phyloP scores from a whole-genome alignment of 2,113 vertebrate genomes.

The Girardinichthys multiradiatus region DNA sequence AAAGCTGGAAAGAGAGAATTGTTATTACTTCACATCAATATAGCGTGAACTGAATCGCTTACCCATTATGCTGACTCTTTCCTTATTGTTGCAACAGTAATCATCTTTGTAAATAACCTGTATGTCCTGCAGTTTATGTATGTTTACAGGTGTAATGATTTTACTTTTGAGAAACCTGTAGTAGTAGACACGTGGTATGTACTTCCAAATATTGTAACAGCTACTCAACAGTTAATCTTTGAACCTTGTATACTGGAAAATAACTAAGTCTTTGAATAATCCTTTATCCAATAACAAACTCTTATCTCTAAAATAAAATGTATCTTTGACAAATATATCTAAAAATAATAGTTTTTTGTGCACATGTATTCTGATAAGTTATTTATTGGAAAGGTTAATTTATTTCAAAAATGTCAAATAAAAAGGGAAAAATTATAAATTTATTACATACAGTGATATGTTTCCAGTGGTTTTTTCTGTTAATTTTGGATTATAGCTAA shows the following conservation, averaged over 20 bases:
- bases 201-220: conserved; percentile 37
- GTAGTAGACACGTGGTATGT: conserved; percentile 15
- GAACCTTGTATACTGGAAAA: conserved; percentile 18
- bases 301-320: conserved; percentile 28
- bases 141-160: conserved; percentile 12
- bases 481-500: too few relatives aligned
- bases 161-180: conserved; percentile 20
- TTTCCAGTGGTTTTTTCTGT: too few relatives aligned
- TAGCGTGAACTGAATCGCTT: neutral
- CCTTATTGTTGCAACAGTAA: conserved; percentile 6
- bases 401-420: too few relatives aligned
- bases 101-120: conserved; percentile 22
- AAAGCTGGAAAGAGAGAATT: conserved; percentile 26
- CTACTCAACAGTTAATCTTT: conserved; percentile 24
- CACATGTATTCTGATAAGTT: neutral
- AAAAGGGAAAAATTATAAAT: too few relatives aligned
- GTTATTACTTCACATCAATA: conserved; percentile 34
- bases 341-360: neutral
- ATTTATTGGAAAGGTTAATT: neutral
- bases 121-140: conserved; percentile 21
- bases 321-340: conserved; percentile 28
- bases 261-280: neutral
- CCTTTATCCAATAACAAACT: conserved; percentile 10
- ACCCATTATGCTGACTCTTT: conserved; percentile 13
- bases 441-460: too few relatives aligned